phyloP scores from a whole-genome alignment of 2,113 vertebrate genomes.

The Myanophis thanlyinensis region DNA sequence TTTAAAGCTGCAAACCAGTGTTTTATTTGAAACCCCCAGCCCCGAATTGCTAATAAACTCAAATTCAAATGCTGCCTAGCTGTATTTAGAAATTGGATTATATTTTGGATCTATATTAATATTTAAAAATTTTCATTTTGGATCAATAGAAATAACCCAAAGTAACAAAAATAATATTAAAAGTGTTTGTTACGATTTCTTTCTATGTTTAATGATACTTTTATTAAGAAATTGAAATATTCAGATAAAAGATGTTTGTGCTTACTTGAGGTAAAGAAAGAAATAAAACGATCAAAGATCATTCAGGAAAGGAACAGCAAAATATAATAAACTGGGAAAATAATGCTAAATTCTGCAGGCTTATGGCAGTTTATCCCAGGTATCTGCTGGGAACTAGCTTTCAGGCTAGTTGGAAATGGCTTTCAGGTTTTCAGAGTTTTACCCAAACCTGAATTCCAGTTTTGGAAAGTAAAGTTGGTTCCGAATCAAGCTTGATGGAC shows the following conservation, averaged over 20 bases:
- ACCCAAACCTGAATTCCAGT: slow-evolving; percentile 7
- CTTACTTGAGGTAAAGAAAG: background rate
- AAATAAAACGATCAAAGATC: slow-evolving; percentile 8
- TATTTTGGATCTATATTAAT: background rate
- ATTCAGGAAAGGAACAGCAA: slow-evolving; percentile 18
- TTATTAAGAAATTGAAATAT: background rate
- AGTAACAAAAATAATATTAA: background rate
- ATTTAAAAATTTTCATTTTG: background rate
- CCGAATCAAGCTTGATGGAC: background rate
- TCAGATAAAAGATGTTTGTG: background rate
- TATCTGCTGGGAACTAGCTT: background rate
- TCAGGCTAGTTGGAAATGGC: too few relatives aligned
- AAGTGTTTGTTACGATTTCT: background rate
- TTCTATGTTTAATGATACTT: background rate
- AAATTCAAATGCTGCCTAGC: background rate
- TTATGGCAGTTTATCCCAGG: background rate
- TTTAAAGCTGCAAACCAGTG: background rate
- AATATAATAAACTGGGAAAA: background rate
- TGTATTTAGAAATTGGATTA: background rate
- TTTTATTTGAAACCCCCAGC: background rate
- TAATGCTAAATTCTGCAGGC: background rate
- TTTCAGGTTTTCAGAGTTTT: background rate
- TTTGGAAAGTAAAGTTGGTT: background rate
- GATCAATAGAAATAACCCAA: background rate
- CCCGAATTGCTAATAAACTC: background rate